Evolutionary conservation across 1,140 invertebrate genomes (phyloP).

Genomic region (Cataglyphis hispanica): DNA sequence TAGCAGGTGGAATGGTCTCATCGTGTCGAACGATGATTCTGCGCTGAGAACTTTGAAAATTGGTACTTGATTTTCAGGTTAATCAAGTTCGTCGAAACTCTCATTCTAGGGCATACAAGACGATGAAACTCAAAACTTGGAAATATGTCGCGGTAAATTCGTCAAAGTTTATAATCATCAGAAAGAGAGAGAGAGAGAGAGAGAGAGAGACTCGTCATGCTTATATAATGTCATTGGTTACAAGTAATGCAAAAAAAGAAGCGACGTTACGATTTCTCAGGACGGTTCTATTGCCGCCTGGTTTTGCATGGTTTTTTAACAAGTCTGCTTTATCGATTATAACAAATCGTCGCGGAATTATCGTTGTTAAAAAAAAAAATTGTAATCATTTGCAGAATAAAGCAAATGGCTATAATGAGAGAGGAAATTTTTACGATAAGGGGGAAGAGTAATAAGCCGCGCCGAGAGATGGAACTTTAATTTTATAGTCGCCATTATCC

Average conservation of each 20-base stretch:
- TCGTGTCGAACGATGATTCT: conserved; percentile 7
- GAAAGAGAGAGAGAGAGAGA: no score
- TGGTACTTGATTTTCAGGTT: conserved; percentile 61
- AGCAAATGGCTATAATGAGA: conserved; percentile 53
- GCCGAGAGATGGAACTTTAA: conserved; percentile 56
- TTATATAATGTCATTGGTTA: background rate
- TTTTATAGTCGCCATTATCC: conserved; percentile 63
- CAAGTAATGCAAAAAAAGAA: background rate
- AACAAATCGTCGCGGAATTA: background rate
- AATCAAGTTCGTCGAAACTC: conserved; percentile 54
- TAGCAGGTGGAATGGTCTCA: conserved; percentile 70
- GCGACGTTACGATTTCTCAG: background rate
- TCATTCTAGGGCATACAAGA: background rate
- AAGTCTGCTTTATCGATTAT: conserved; percentile 6
- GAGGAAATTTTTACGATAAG: conserved; percentile 52
- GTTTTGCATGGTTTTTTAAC: background rate
- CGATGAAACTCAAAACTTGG: background rate
- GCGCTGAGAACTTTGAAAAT: conserved; percentile 51
- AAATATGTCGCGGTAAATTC: background rate
- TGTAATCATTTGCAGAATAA: conserved; percentile 34
- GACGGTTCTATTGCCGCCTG: background rate
- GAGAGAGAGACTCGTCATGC: background rate
- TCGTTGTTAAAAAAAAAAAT: background rate
- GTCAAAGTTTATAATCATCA: background rate
- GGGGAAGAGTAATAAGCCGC: conserved; percentile 47